phyloP scores from a whole-genome alignment of 2,888 invertebrate genomes.

The Eudasyphora cyanicolor region DNA sequence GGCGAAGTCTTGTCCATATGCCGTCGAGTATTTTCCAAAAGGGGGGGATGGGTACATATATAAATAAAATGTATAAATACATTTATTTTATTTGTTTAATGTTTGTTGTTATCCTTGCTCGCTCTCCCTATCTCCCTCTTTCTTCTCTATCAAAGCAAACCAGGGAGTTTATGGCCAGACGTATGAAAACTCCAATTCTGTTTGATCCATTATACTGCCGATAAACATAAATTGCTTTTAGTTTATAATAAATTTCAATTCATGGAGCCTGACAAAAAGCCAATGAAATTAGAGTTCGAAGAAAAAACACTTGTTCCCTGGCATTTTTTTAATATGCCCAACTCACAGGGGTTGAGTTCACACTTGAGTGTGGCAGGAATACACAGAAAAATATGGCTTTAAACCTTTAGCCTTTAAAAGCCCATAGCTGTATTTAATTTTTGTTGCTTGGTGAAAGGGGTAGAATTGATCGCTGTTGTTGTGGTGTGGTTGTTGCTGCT shows the following conservation, averaged over 20 bases:
- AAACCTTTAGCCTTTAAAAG: constrained; percentile 35
- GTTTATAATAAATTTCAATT: constrained; percentile 48
- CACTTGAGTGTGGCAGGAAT: too few relatives aligned
- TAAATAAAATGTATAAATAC: constrained; percentile 40
- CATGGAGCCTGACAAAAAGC: constrained; percentile 8
- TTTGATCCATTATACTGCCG: constrained; percentile 18
- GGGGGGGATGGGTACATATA: too few relatives aligned
- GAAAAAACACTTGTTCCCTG: background rate
- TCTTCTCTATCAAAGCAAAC: background rate
- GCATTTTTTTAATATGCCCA: background rate
- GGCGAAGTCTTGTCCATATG: background rate
- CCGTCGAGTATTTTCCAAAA: background rate
- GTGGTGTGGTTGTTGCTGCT: constrained; percentile 10
- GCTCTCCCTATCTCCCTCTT: background rate
- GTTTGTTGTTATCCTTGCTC: background rate
- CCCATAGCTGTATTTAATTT: constrained; percentile 9
- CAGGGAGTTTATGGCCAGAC: background rate
- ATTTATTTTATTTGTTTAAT: constrained; percentile 53
- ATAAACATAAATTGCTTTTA: constrained; percentile 52
- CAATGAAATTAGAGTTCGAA: constrained; percentile 42
- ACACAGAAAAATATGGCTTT: too few relatives aligned
- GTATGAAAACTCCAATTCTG: background rate
- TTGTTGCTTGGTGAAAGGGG: background rate
- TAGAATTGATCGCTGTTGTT: too few relatives aligned
- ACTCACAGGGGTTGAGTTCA: too few relatives aligned